Base-by-base conservation (phyloP, 2,113 vertebrate species). In the Rynchops niger region DNA sequence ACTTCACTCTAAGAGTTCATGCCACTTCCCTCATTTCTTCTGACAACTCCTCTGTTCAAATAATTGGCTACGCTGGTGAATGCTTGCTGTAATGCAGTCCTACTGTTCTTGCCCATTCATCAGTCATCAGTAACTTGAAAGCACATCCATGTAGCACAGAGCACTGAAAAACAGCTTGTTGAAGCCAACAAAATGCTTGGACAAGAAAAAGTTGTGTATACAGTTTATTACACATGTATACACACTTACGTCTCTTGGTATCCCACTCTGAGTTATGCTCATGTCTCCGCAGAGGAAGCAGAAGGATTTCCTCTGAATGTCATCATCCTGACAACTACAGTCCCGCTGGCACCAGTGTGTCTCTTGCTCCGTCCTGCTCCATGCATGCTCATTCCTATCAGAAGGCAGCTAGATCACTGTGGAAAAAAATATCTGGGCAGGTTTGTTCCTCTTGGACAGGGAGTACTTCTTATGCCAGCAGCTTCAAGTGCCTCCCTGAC, bases 211-310 rank as follows among this genome's bases (percentile, higher is more conserved):
- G 47, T 53, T 93, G 25, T 91, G 70, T 93, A 93, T 62, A 92
- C 86, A 97, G 86, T 94, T 96, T 92, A 87, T 85, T 72, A 43
- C 56, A 79, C 53, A 42, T 72, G 77, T 87, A 76, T 69, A 95
- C 86, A 95, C 36, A n/a, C 36, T 88, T 72, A 15, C 0, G 13
- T 52, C 86, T 95, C 56, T 84, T 92, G 86, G 77, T 79, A 49
- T 86, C 79, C 62, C 27, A 15, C 82, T 62, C 43, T 11, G 66
- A 73, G 50, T 70, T 83, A 66, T 42, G 45, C 71, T 93, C 0
- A 3, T 6, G 9, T 73, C 85, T 88, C 67, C 2, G 0, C 56
- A 43, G 49, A 83, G 40, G 52, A 90, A 50, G 59, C 88, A 88
- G 79, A 73, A 71, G 45, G 61, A 71, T 80, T 93, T 90, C 53